Base-by-base conservation (phyloP, 2,113 vertebrate genomes). In the Pardalotus punctatus region DNA sequence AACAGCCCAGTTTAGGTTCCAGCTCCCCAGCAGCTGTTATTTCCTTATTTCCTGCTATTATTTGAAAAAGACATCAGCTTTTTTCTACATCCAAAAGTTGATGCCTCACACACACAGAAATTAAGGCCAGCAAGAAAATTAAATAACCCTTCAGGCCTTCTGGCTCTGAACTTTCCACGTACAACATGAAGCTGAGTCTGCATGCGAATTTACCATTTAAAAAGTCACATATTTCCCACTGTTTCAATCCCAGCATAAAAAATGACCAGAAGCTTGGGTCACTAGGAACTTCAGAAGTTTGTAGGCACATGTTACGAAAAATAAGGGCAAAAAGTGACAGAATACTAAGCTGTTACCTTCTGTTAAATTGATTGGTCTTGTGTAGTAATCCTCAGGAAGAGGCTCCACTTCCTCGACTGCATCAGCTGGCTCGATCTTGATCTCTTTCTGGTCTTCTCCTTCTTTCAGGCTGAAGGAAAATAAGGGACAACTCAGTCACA, bases 391-490 rank as follows among this genome's bases (percentile, higher is more conserved):
- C 67, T 99, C 99, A 82, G 99, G 99, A 20, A 99, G 98, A 19
- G 99, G 99, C 54, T 99, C 99, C 78, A 99, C 99, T 97, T 99
- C 99, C 94, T 99, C 99, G 33, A 99, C 96, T 22, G 99, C 99
- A 96, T 99, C 99, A 73, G 99, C 98, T 21, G 99, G 98, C 79
- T 99, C 99, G 8, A 99, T 99, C 97, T 98, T 99, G 91, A 99
- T 98, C 97, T 99, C 99, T 87, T 99, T 99, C 89, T 99, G 99
- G 94, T 99, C 99, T 88, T 99, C 99, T 56, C 99, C 99, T 96
- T 99, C 99, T 96, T 99, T 99, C 57, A 99, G 98, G 47, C 99
- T 99, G 76, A 94, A 95, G 78, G 9, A 90, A 84, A 84, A 22
- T 2, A n/a, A 77, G 15, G 13, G 45, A 53, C 38, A 92, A 70